Base-by-base conservation (phyloP, 2,113 vertebrate genomes). In the Leucoraja erinaceus region DNA sequence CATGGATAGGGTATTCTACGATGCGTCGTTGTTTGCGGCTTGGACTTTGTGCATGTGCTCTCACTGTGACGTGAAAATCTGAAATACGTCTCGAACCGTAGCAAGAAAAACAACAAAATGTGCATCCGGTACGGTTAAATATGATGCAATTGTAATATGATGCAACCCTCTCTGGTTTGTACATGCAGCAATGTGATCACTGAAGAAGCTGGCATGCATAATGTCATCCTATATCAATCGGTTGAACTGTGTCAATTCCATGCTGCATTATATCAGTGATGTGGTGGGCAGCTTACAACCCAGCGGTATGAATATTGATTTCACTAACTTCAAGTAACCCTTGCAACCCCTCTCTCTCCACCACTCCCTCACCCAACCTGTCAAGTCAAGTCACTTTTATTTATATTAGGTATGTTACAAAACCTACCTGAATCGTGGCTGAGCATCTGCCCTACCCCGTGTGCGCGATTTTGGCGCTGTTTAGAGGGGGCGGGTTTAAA, bases 1-100 rank as follows among this genome's bases (percentile, higher is more conserved):
- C 90, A 91, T 72, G 38, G 72, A 74, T 47, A 54, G 90, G 38
- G 68, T 54, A 72, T 72, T 74, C 10, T 20, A 72, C 33, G 72
- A 72, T 90, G 70, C 70, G 16, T 74, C 10, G 90, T 54, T 91
- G 54, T 74, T 90, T 38, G 72, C 54, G 90, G 90, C 22, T 91
- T 91, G 90, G 10, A 10, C 38, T 90, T 90, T 63, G 33, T 10
- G 25, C 90, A 47, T 28, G 20, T 91, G 20, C 88, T 90, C 22
- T 33, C 28, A 16, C 11, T 38, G 33, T 90, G 68, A 70, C 47
- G 11, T 68, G 20, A 38, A 38, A 90, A 47, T 28, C 88, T 38
- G 66, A 70, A 90, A 90, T 12, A 90, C 47, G n/a, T 90, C 63
- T 90, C 70, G 66, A 74, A 20, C 2, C 28, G 72, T 38, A 90